phyloP scores from a whole-genome alignment of 2,113 vertebrate species.

The Oreotragus oreotragus region DNA sequence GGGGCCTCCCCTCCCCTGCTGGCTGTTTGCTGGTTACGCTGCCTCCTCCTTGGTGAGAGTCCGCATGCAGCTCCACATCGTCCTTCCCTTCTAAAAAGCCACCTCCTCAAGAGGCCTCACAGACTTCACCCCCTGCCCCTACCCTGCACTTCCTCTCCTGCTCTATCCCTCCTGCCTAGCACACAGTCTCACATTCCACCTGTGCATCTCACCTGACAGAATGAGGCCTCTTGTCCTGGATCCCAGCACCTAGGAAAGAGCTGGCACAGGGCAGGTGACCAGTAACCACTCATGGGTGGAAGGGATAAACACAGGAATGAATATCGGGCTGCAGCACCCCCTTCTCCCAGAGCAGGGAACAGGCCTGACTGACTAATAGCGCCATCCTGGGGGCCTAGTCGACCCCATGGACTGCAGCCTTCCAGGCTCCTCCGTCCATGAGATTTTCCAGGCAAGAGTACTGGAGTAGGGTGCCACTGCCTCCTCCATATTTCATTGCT shows the following conservation, averaged over 20 bases:
- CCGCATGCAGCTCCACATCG: rapidly evolving
- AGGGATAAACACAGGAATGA: not conserved
- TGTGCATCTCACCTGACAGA: too few relatives aligned
- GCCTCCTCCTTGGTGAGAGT: not conserved
- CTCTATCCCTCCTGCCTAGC: not conserved
- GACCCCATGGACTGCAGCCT: too few relatives aligned
- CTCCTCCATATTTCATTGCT: not conserved
- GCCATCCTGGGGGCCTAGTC: not conserved
- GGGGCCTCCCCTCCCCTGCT: rapidly evolving
- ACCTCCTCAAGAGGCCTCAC: not conserved
- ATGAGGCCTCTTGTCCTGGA: not conserved
- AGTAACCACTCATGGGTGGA: too few relatives aligned
- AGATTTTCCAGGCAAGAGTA: too few relatives aligned
- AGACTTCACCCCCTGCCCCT: rapidly evolving
- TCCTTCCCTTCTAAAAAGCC: not conserved
- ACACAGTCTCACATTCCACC: not conserved
- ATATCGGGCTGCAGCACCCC: rapidly evolving
- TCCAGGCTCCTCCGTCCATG: too few relatives aligned
- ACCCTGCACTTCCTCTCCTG: too few relatives aligned
- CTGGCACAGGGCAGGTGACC: not conserved
- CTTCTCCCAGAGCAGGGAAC: not conserved
- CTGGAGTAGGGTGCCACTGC: too few relatives aligned
- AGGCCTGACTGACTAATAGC: not conserved
- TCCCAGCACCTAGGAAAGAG: not conserved
- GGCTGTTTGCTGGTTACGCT: not conserved